A percentile compares a stretch with the other conserved stretches of the same genome.
phyloP scores from a whole-genome alignment of 2,888 invertebrate species.

The Dicycla oo region DNA sequence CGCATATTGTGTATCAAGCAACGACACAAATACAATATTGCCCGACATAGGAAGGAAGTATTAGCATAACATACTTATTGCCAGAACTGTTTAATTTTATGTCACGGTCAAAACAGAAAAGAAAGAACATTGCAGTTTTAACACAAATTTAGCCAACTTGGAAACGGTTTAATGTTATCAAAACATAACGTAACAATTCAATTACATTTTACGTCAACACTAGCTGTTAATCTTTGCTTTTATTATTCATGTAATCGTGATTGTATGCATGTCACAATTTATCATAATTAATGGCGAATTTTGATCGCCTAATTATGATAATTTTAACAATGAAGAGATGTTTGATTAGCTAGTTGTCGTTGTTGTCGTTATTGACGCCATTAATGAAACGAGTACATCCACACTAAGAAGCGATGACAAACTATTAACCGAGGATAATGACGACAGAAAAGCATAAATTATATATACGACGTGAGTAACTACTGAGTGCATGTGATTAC shows the following conservation, averaged over 20 bases:
- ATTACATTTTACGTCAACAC: constrained; percentile 42
- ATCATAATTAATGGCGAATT: constrained; percentile 52
- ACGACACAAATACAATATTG: constrained; percentile 18
- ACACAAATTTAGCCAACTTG: constrained; percentile 2
- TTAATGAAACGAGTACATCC: constrained; percentile 12
- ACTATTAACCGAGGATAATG: constrained; percentile 26
- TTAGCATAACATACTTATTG: background rate
- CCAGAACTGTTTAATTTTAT: constrained; percentile 6
- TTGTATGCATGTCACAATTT: constrained; percentile 31
- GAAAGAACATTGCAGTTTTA: background rate
- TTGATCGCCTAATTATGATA: constrained; percentile 53
- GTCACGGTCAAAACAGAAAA: background rate
- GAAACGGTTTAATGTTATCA: constrained; percentile 3
- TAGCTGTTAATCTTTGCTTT: constrained; percentile 45
- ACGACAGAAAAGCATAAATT: constrained; percentile 27
- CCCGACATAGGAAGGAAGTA: constrained; percentile 7
- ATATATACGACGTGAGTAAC: constrained; percentile 13
- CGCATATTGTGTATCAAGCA: constrained; percentile 19
- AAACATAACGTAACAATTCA: constrained; percentile 16
- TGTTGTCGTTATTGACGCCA: constrained; percentile 24
- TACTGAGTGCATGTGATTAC: constrained; percentile 7
- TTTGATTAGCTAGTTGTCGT: constrained; percentile 39
- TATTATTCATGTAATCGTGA: constrained; percentile 37
- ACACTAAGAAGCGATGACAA: constrained; percentile 26
- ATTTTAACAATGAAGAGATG: constrained; percentile 43